Evolutionary conservation across 2,797 vertebrate species (phyloP), one percentile per base, ranked within the genome.

Genomic region (Peromyscus melanophrys): DNA sequence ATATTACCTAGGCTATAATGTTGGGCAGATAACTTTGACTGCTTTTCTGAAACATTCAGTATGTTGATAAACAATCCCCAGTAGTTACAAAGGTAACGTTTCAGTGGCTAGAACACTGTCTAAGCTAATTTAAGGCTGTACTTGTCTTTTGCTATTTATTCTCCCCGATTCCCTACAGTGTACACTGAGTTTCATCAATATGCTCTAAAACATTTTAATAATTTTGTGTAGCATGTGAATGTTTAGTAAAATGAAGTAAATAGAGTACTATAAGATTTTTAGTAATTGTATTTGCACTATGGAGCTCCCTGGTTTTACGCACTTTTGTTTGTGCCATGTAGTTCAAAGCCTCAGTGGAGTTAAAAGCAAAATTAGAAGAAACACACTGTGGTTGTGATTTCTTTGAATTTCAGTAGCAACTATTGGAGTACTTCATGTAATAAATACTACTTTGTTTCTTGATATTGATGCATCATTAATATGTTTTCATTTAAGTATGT

Each of bases 371-470:
- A 40, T 61, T 11, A 75, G 31, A 95, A 90, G 27, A 93, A 97
- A 81, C 29, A 21, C 9, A 13, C 3, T 80, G 89, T 31, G 59
- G 31, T 92, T 67, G 40, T 65, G 23, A 86, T 85, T 81, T 89
- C 90, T 69, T 97, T 97, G 77, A 92, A 40, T 67, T 96, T 96
- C 67, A 97, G 29, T 34, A 97, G 19, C 96, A 65, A 94, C 73
- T 97, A 46, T 92, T 37, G 2, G 31, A 75, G 55, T 65, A 65
- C 43, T 95, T 96, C 95, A 4, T 55, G 80, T 80, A 75, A 77
- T 75, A 96, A 67, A 67, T 67, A 49, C 43, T 31, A 67, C 19
- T 73, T 91, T 43, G 94, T 57, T 95, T 92, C 80, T 89, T 76
- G 96, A 92, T 92, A 63, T n/a, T 80, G 92, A 93, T 96, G 46